Percentiles rank a stretch among this genome's conserved stretches.
Evolutionary conservation across 2,797 vertebrate genomes (phyloP).

Genomic region (Poecilia picta): DNA sequence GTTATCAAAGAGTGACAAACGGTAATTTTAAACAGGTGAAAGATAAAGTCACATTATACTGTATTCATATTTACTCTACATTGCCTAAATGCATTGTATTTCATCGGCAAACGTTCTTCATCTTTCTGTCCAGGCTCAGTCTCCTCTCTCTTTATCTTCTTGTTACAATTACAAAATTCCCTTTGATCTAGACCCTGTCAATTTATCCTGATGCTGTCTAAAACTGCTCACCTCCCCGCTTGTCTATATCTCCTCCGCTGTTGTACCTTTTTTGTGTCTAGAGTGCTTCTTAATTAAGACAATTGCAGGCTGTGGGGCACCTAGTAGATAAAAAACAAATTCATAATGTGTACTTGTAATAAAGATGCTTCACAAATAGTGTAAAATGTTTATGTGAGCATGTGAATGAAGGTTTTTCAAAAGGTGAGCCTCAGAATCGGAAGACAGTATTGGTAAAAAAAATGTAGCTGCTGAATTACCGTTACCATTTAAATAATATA

Average conservation of each 20-base stretch:
- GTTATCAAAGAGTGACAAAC: conserved; percentile 5
- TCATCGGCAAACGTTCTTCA: neutral
- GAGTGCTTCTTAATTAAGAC: conserved; percentile 59
- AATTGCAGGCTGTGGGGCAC: conserved; percentile 40
- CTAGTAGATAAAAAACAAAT: conserved; percentile 44
- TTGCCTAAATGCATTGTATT: neutral
- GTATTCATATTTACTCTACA: neutral
- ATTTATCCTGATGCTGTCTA: conserved; percentile 9
- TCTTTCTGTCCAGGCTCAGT: neutral
- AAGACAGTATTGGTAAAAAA: neutral
- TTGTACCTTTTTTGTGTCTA: conserved; percentile 26
- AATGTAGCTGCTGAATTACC: neutral
- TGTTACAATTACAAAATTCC: conserved; percentile 12
- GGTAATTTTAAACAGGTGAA: conserved; percentile 3
- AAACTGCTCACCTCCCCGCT: conserved; percentile 31
- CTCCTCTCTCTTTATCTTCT: conserved; percentile 5
- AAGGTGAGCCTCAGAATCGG: neutral
- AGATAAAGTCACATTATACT: conserved; percentile 1
- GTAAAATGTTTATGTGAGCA: conserved; percentile 19
- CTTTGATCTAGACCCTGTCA: conserved; percentile 9
- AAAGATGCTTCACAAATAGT: conserved; percentile 27
- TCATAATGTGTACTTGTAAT: conserved; percentile 41
- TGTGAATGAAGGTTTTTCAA: conserved; percentile 7
- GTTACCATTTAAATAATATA: neutral
- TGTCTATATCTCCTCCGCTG: conserved; percentile 13